phyloP scores from a whole-genome alignment of 2,888 invertebrate species.

The Drosophila formosana region DNA sequence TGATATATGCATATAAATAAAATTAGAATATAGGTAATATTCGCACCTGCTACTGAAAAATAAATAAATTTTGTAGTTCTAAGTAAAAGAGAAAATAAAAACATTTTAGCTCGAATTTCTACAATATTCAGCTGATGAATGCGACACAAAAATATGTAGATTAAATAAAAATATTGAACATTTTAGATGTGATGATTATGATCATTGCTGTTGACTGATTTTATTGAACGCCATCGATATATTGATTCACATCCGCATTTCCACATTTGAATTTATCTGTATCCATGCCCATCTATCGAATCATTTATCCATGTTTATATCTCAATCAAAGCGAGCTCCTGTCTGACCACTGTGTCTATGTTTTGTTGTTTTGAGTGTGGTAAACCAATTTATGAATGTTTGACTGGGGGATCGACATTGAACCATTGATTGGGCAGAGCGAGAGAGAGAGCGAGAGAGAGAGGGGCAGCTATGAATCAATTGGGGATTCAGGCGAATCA shows the following conservation, averaged over 20 bases:
- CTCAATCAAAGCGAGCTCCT: background rate
- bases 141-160: no score
- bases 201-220: background rate
- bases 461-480: constrained; percentile 3
- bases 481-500: constrained; percentile 11
- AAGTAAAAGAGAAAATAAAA: no score
- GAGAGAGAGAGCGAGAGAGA: background rate
- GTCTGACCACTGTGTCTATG: background rate
- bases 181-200: no score
- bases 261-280: background rate
- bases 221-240: background rate
- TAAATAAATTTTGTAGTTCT: no score
- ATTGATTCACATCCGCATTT: background rate
- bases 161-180: no score
- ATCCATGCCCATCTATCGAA: background rate
- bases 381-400: background rate
- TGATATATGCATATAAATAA: no score
- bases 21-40: no score
- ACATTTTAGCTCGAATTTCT: no score
- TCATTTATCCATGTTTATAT: constrained; percentile 1
- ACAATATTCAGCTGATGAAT: no score
- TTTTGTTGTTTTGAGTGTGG: background rate
- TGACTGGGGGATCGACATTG: constrained; percentile 2
- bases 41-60: no score
- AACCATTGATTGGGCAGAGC: constrained; percentile 3